Conservation (phyloP, 2,888 invertebrate species). For the Nomada lathburiana region DNA sequence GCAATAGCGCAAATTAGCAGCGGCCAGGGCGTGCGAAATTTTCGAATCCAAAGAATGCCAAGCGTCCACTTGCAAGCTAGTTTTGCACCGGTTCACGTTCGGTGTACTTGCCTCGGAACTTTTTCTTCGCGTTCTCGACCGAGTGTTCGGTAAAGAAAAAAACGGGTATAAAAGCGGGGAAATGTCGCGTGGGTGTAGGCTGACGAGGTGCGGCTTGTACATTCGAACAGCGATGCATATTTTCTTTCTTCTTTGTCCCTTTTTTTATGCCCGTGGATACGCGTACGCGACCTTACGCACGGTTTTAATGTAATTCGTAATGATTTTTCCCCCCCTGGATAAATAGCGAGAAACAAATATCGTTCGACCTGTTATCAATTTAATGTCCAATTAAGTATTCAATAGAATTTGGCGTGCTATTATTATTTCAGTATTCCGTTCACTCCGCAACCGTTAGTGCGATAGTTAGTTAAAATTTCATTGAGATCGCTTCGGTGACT, state of each 20-base stretch:
- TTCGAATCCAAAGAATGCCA: neutral
- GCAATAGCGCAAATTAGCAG: too few relatives aligned
- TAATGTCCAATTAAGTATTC: too few relatives aligned
- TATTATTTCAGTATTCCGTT: too few relatives aligned
- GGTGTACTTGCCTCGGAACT: neutral
- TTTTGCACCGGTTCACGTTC: neutral
- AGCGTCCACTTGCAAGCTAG: too few relatives aligned
- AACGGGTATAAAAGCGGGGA: conserved; percentile 56
- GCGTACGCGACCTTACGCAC: conserved; percentile 1
- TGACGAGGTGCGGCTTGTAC: conserved; percentile 9
- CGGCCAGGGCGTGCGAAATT: neutral
- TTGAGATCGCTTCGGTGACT: too few relatives aligned
- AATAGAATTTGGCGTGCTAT: too few relatives aligned
- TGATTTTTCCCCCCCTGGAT: neutral
- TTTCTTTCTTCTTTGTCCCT: neutral
- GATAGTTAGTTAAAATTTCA: too few relatives aligned
- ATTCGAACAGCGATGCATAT: conserved; percentile 27
- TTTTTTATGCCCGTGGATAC: neutral
- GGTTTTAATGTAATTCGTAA: neutral
- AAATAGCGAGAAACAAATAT: neutral
- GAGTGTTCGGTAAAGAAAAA: conserved; percentile 19
- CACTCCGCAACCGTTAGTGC: too few relatives aligned
- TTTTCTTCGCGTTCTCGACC: conserved; percentile 22
- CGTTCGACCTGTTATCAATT: too few relatives aligned
- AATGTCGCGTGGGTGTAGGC: conserved; percentile 33